phyloP scores from a whole-genome alignment of 2,888 invertebrate species.

The Brachylomia viminalis region DNA sequence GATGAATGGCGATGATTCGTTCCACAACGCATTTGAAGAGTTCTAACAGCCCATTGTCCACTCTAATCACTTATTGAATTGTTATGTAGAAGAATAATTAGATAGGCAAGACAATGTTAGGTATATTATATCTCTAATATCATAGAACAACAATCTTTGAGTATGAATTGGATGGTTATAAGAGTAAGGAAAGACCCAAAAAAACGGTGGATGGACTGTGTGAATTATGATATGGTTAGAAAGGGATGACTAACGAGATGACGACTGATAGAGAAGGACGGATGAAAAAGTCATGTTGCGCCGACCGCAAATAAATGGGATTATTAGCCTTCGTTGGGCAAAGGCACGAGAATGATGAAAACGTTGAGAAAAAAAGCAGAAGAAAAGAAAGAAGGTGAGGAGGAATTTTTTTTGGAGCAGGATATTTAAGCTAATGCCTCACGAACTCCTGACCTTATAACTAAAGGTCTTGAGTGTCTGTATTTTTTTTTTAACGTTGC shows the following conservation, averaged over 20 bases:
- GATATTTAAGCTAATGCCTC: too few relatives aligned
- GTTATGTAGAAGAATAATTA: conserved; percentile 13
- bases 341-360: background rate
- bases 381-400: background rate
- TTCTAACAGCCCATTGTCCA: conserved; percentile 59
- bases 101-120: background rate
- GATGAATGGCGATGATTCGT: conserved; percentile 37
- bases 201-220: too few relatives aligned
- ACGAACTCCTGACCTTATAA: background rate
- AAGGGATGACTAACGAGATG: background rate
- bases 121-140: background rate
- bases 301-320: background rate
- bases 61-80: conserved; percentile 58
- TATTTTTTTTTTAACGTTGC: too few relatives aligned
- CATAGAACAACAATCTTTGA: background rate
- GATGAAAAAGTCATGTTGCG: background rate
- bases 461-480: background rate
- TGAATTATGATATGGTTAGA: too few relatives aligned
- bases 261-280: background rate
- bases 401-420: too few relatives aligned
- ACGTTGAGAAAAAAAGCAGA: background rate
- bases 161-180: background rate
- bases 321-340: too few relatives aligned
- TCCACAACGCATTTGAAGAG: conserved; percentile 32
- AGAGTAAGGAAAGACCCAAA: background rate